Percentiles rank a stretch among this genome's conserved stretches.
phyloP scores from a whole-genome alignment of 2,797 vertebrate genomes.

The Coluber constrictor region DNA sequence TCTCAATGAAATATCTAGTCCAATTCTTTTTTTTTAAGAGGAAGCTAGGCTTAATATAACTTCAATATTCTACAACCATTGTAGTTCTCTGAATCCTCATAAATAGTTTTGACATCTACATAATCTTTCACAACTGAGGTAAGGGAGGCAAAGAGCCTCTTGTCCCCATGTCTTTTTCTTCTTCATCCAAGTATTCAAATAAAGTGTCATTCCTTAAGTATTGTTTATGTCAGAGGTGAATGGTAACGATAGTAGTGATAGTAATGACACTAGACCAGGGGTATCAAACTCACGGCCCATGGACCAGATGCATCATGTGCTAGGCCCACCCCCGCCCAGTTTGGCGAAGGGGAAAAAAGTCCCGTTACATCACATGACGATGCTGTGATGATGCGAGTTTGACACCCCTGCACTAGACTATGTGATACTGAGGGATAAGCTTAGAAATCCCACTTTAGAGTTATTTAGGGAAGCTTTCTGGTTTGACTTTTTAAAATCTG shows the following conservation, averaged over 20 bases:
- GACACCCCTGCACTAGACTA: too few relatives aligned
- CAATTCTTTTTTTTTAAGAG: neutral
- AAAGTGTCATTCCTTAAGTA: neutral
- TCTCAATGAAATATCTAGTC: neutral
- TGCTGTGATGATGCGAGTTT: too few relatives aligned
- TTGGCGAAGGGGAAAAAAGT: too few relatives aligned
- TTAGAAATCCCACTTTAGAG: neutral
- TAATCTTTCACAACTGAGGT: neutral
- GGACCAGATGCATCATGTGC: too few relatives aligned
- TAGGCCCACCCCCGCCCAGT: too few relatives aligned
- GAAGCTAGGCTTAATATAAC: neutral
- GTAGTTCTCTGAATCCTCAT: neutral
- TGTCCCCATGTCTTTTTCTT: neutral
- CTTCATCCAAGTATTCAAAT: neutral
- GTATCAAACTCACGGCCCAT: too few relatives aligned
- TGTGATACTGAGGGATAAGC: neutral
- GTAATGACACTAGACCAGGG: neutral
- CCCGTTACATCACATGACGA: too few relatives aligned
- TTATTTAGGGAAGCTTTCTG: neutral
- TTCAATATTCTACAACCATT: neutral
- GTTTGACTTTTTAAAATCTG: neutral
- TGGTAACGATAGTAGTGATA: neutral
- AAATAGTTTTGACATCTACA: neutral
- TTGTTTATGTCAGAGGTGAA: neutral
- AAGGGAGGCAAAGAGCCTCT: neutral